A percentile compares a stretch with the other conserved stretches of the same genome.
Evolutionary conservation across 2,797 vertebrate species (phyloP).

Genomic region (Microctenopoma stevenorrisi): DNA sequence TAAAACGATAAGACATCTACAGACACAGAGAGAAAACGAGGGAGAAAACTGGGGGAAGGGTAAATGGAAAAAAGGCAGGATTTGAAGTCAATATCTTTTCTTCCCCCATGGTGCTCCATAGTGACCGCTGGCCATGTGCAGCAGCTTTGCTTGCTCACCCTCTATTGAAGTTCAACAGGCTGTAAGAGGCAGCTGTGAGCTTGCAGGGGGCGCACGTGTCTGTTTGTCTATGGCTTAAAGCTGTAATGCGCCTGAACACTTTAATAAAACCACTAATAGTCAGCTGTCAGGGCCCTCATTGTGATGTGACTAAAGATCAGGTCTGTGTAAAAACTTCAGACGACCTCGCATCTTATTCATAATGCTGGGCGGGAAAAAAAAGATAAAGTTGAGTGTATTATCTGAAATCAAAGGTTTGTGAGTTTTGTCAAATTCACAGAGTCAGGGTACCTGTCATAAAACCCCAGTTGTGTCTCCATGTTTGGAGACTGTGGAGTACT

Average conservation of each 20-base stretch:
- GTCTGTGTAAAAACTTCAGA: slow-evolving; percentile 35
- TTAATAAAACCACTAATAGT: slow-evolving; percentile 35
- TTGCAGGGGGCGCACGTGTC: slow-evolving; percentile 35
- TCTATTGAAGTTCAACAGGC: slow-evolving; percentile 53
- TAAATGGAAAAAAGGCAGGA: slow-evolving; percentile 28
- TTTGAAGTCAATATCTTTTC: slow-evolving; percentile 56
- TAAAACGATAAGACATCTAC: slow-evolving; percentile 23
- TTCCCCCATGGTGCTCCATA: slow-evolving; percentile 44
- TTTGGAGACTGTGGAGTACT: slow-evolving; percentile 15
- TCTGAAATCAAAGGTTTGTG: slow-evolving; percentile 16
- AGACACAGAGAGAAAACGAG: slow-evolving; percentile 2
- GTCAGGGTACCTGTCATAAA: too few relatives aligned
- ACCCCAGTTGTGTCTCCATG: not conserved
- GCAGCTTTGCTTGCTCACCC: slow-evolving; percentile 42
- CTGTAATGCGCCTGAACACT: slow-evolving; percentile 44
- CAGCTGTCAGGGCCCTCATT: slow-evolving; percentile 8
- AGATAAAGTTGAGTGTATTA: slow-evolving; percentile 26
- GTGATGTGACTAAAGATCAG: slow-evolving; percentile 41
- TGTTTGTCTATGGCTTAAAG: slow-evolving; percentile 50
- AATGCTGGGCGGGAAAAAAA: slow-evolving; percentile 20
- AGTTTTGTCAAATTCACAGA: not conserved
- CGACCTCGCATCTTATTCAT: slow-evolving; percentile 34
- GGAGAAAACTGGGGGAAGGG: slow-evolving; percentile 12
- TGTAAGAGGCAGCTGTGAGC: slow-evolving; percentile 45
- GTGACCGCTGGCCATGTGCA: slow-evolving; percentile 35